These are phyloP conservation scores for Pomatostomus ruficeps DNA, from an alignment of 2,113 vertebrate species.

Conservation along the genomic window DNA sequence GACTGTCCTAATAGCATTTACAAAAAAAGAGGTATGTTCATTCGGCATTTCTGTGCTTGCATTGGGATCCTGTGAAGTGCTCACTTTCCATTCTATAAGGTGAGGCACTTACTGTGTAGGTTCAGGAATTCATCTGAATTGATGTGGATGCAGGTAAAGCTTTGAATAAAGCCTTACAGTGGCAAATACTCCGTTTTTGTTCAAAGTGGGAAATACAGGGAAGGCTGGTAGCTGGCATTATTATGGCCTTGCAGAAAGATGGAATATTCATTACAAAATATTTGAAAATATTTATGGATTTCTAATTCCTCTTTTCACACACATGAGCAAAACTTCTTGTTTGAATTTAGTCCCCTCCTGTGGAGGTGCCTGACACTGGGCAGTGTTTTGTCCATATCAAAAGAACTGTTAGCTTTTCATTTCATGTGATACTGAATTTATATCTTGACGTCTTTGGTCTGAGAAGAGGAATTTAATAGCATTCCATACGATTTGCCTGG, in stretches of 20 bases:
- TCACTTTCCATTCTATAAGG: background rate
- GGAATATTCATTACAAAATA: background rate
- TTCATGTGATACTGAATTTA: background rate
- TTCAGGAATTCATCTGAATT: background rate
- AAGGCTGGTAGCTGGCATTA: background rate
- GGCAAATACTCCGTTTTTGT: background rate
- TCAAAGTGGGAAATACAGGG: background rate
- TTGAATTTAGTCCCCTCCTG: background rate
- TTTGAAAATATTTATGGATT: background rate
- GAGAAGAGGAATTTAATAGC: background rate
- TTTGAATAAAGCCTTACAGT: background rate
- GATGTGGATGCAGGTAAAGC: background rate
- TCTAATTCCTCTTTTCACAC: background rate
- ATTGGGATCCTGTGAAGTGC: background rate
- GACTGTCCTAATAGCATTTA: conserved; percentile 91
- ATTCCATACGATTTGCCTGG: background rate
- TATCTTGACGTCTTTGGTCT: background rate
- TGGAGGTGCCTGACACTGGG: background rate
- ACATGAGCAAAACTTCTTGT: background rate
- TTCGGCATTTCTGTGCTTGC: background rate
- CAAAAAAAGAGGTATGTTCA: conserved; percentile 87
- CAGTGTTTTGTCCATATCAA: background rate
- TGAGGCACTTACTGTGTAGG: background rate
- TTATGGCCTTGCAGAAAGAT: background rate
- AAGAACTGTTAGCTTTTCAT: background rate